Percentiles rank a stretch among this genome's conserved stretches.
phyloP scores from a whole-genome alignment of 2,888 invertebrate species.

The Parnassius glacialis region DNA sequence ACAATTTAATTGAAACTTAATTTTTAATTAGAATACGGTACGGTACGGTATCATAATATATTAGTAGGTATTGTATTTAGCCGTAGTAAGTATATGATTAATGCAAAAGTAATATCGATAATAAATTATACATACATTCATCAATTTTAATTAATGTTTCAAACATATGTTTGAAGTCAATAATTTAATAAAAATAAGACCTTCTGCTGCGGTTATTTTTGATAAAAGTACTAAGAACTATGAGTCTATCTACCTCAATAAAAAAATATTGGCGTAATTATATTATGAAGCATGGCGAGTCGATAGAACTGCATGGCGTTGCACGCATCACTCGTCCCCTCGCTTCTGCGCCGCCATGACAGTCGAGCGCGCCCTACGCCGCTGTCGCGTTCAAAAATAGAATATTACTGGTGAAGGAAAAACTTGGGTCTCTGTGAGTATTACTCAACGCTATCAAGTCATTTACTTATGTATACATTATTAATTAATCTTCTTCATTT shows the following conservation, averaged over 20 bases:
- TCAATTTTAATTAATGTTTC: too few relatives aligned
- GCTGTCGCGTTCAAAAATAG: constrained; percentile 45
- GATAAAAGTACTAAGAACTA: too few relatives aligned
- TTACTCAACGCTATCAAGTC: constrained; percentile 3
- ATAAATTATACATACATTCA: too few relatives aligned
- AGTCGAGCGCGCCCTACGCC: constrained; percentile 44
- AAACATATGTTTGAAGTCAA: too few relatives aligned
- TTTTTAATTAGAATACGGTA: too few relatives aligned
- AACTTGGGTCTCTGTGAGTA: constrained; percentile 32
- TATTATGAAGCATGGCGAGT: background rate
- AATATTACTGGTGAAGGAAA: constrained; percentile 30
- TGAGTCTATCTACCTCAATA: background rate
- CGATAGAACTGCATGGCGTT: constrained; percentile 31
- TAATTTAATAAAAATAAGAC: too few relatives aligned
- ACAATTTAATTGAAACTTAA: background rate
- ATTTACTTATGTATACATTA: constrained; percentile 19
- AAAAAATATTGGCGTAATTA: background rate
- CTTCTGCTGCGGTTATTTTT: too few relatives aligned
- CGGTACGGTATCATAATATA: too few relatives aligned
- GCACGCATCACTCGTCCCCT: constrained; percentile 35
- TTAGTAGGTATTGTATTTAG: too few relatives aligned
- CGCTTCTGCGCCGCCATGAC: constrained; percentile 44
- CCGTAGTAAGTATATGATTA: too few relatives aligned
- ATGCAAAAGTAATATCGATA: too few relatives aligned
- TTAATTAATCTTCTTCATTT: background rate